Evolutionary conservation across 2,888 invertebrate species (phyloP), one percentile per base, ranked within the genome.

Genomic region (Trachelus iudaicus): DNA sequence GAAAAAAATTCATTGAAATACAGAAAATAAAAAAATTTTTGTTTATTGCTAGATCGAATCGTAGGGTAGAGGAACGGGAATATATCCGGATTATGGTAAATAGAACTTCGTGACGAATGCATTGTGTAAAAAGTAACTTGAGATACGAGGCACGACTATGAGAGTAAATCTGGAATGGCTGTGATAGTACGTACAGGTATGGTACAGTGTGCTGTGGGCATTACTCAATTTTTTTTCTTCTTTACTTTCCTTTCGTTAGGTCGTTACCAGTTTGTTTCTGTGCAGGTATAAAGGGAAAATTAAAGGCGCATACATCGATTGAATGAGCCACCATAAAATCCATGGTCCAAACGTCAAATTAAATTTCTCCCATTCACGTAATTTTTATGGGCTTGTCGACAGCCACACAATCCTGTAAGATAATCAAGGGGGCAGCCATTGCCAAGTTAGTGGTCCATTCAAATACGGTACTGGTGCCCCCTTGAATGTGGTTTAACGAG

Each of bases 401-500:
- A 56, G 56, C 56, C 56, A 23, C 23, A 56, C 56, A 56, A 56
- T 56, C 23, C 56, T 56, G 56, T 56, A 56, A 56, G 56, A 56
- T 56, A 56, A 56, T 56, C 56, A 56, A 23, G 56, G 23, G 23
- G 56, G 56, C 23, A 56, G 23, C 56, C 56, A 56, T 56, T 56
- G 56, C 56, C 56, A 56, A 23, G 56, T 56, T 56, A 56, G 56
- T 56, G 56, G 56, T 56, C 56, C 56, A 56, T 56, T 56, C 56
- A 56, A 56, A 23, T 56, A 56, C 23, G 56, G 56, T 23, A 56
- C 23, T 6, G 56, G 56, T 56, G 23, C 56, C 76, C 78, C 73
- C 76, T 73, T 74, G 71, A 73, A 78, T 69, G 73, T 69, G 23
- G 31, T 40, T 75, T 73, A 78, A 82, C 79, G 79, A 80, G 79